Conservation (phyloP, 2,888 invertebrate species). For the Neuroscelio doddi region DNA sequence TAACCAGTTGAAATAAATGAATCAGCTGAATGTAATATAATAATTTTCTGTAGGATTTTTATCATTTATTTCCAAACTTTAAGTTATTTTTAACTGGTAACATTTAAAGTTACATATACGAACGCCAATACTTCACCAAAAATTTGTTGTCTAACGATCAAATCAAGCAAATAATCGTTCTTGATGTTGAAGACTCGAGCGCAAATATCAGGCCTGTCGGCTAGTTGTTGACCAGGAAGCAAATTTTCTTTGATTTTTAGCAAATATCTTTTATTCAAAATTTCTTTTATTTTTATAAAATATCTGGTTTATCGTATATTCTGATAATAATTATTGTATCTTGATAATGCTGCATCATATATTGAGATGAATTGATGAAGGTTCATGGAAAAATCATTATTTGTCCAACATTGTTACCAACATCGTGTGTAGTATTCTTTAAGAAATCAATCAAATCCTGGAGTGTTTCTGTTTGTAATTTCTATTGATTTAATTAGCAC, state of each 20-base stretch:
- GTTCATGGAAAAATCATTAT: conserved; percentile 12
- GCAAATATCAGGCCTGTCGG: conserved; percentile 38
- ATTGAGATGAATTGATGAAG: conserved; percentile 15
- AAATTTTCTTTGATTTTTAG: conserved; percentile 36
- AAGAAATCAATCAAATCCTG: conserved; percentile 11
- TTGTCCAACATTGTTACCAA: not conserved
- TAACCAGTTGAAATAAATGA: too few relatives aligned
- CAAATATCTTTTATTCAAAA: conserved; percentile 32
- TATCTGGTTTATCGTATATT: conserved; percentile 33
- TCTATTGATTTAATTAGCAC: too few relatives aligned
- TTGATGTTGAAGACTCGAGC: conserved; percentile 40
- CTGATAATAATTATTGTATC: conserved; percentile 19
- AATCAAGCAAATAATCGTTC: conserved; percentile 28
- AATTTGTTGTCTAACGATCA: conserved; percentile 27
- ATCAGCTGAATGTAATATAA: too few relatives aligned
- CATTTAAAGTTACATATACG: too few relatives aligned
- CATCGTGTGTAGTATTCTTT: conserved; percentile 5
- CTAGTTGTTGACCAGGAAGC: conserved; percentile 22
- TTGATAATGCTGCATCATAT: conserved; percentile 17
- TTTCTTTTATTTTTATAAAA: conserved; percentile 32
- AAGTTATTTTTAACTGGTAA: too few relatives aligned
- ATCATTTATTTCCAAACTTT: too few relatives aligned
- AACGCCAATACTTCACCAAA: conserved; percentile 37
- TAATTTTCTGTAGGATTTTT: too few relatives aligned
- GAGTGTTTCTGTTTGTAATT: too few relatives aligned